These are phyloP conservation scores for Plestiodon gilberti DNA, from an alignment of 2,113 vertebrate genomes.

Conservation along the genomic window DNA sequence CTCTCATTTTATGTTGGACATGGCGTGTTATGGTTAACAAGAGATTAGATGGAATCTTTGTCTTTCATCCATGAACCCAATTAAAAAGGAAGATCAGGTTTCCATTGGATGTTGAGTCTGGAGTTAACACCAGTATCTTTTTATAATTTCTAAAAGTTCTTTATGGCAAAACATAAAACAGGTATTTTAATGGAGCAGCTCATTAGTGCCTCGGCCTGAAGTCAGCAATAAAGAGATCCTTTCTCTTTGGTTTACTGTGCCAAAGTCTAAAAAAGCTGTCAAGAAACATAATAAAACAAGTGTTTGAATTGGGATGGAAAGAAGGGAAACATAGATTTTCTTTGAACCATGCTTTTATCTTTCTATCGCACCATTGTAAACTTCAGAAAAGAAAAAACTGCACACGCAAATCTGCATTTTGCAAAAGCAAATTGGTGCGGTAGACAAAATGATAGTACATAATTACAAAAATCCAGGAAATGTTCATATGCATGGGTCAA, in stretches of 20 bases:
- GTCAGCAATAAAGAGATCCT: conserved; percentile 10
- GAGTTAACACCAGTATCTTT: background rate
- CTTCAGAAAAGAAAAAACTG: background rate
- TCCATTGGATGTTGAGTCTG: conserved; percentile 25
- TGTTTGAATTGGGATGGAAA: background rate
- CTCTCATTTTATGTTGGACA: background rate
- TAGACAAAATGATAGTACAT: conserved; percentile 15
- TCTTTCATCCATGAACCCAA: conserved; percentile 1
- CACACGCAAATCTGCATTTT: conserved; percentile 42
- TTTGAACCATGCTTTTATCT: background rate
- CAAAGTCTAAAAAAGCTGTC: background rate
- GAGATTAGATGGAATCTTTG: conserved; percentile 5
- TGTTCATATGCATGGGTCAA: no score
- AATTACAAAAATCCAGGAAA: background rate
- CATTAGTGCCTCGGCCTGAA: conserved; percentile 7
- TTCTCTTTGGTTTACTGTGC: conserved; percentile 10
- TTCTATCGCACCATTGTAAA: background rate
- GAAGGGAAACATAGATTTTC: background rate
- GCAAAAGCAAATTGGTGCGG: conserved; percentile 51
- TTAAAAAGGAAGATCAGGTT: conserved; percentile 30
- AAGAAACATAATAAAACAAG: conserved; percentile 5
- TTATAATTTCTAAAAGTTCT: background rate
- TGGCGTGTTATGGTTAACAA: conserved; percentile 26
- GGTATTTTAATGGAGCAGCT: background rate
- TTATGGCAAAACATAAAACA: conserved; percentile 15